Evolutionary conservation across 2,888 invertebrate genomes (phyloP).

Genomic region (Malthinus seriepunctatus): DNA sequence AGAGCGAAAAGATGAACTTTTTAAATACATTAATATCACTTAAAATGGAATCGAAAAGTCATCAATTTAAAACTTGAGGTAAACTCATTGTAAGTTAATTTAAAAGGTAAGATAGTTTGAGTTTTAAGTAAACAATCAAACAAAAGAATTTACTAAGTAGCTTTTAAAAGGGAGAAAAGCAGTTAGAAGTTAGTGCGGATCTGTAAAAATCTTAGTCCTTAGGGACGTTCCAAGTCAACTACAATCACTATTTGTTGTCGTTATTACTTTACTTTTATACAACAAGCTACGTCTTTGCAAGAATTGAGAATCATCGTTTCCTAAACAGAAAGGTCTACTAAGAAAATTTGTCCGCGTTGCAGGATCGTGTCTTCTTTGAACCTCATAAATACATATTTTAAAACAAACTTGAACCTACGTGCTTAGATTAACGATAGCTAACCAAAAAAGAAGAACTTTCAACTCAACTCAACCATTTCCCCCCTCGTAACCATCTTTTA

Average conservation of each 20-base stretch:
- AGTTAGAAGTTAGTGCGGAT: conserved; percentile 12
- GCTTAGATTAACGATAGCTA: conserved; percentile 28
- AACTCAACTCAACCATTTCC: no score
- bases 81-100: no score
- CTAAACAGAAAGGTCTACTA: conserved; percentile 25
- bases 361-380: conserved; percentile 30
- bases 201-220: conserved; percentile 19
- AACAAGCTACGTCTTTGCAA: conserved; percentile 23
- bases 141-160: no score
- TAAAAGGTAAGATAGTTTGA: no score
- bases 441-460: conserved; percentile 1
- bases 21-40: no score
- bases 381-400: conserved; percentile 33
- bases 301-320: conserved; percentile 17
- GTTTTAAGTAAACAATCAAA: no score
- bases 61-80: no score
- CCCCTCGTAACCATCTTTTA: no score
- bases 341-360: conserved; percentile 27
- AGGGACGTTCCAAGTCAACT: conserved; percentile 25
- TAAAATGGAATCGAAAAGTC: no score
- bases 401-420: conserved; percentile 32
- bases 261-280: conserved; percentile 31
- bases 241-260: conserved; percentile 31
- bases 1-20: background rate
- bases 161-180: background rate